Evolutionary conservation across 64 coral and sea anemone genomes (phyloP), one percentile per base, ranked within the genome.

Genomic region (Montipora capricornis): DNA sequence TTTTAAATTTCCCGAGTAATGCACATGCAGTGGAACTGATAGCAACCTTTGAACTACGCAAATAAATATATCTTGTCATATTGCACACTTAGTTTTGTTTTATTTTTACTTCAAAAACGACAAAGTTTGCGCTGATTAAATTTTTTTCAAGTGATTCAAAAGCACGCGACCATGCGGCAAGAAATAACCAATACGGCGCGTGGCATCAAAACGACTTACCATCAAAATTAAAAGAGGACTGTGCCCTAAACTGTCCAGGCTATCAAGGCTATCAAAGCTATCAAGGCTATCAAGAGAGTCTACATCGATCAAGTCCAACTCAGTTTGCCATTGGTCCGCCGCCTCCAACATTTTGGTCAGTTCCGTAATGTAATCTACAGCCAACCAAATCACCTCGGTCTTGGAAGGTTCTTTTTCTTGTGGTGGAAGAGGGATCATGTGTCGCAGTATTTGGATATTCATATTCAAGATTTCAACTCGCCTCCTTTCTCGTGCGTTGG

Each of bases 371-470:
- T 93, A 93, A 53, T 93, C 86, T 5, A 87, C 92, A 5, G 92
- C 92, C 61, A 93, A n/a, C 92, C 92, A 93, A 49, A 93, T 93
- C 37, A 93, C 86, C 29, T 93, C 92, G 4, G 84, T 93, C 78
- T 93, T 93, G 1, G 92, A 88, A 47, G 92, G 92, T 80, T 93
- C 92, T 67, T 88, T 93, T 47, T 93, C 92, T 88, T 93, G 92
- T 24, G 92, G 92, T 45, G 92, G 92, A 55, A 93, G 76, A 57
- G 92, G 92, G 44, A 93, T 93, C 58, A 93, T 48, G 12, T 93
- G 83, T 44, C 92, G 59, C 15, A 93, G 47, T 14, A 93, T 87
- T 79, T 93, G 92, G 61, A 93, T 93, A n/a, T 93, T 93, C 92
- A 81, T 93, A 76, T 93, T 93, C 3, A 93, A 61, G 57, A 93